phyloP scores from a whole-genome alignment of 2,888 invertebrate genomes.

The Yponomeuta sedellus region DNA sequence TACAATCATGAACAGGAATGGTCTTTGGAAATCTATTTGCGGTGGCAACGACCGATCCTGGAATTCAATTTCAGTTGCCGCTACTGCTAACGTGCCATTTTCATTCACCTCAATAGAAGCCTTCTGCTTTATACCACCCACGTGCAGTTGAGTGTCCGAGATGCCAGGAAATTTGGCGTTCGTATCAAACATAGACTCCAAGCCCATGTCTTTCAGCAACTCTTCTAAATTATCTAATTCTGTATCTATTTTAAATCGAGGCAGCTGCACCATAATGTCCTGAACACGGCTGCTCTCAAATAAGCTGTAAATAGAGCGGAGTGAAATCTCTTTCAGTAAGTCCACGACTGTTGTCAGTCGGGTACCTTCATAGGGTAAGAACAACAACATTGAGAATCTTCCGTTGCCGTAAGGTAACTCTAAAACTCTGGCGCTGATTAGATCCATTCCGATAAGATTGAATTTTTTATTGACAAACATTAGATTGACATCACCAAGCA shows the following conservation, averaged over 20 bases:
- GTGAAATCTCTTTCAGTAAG: constrained; percentile 44
- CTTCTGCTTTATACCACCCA: constrained; percentile 58
- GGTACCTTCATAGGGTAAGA: constrained; percentile 72
- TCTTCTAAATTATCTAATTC: constrained; percentile 63
- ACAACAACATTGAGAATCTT: constrained; percentile 78
- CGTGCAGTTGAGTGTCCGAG: constrained; percentile 38
- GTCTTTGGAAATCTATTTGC: constrained; percentile 44
- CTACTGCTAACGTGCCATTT: constrained; percentile 48
- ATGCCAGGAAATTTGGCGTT: constrained; percentile 43
- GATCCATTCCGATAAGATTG: constrained; percentile 21
- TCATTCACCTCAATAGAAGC: constrained; percentile 59
- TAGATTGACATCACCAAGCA: background rate
- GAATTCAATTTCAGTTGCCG: constrained; percentile 35
- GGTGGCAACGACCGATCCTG: constrained; percentile 32
- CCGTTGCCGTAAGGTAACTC: constrained; percentile 54
- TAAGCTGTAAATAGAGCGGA: background rate
- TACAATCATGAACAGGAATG: constrained; percentile 60
- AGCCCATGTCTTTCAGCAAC: constrained; percentile 54
- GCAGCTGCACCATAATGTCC: constrained; percentile 69
- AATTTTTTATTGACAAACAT: background rate
- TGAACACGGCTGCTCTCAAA: background rate
- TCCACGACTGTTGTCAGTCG: constrained; percentile 60
- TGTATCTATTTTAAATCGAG: constrained; percentile 76
- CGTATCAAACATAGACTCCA: constrained; percentile 47
- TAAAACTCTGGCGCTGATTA: constrained; percentile 44